Conservation (phyloP, 2,113 vertebrate genomes). For the Microtus ochrogaster region DNA sequence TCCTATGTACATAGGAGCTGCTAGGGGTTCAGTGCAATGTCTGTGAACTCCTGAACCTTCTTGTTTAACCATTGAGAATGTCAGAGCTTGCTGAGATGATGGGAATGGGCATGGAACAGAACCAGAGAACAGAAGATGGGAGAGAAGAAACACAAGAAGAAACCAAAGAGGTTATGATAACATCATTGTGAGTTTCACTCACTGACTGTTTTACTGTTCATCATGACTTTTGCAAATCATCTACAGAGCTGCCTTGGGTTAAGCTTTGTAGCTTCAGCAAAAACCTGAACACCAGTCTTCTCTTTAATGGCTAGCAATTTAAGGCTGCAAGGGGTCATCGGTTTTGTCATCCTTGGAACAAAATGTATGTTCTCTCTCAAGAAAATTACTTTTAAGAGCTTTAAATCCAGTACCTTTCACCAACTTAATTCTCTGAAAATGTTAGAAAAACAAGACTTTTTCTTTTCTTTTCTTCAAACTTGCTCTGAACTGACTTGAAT, state of each 20-base stretch:
- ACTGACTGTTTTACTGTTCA: not conserved
- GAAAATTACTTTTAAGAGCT: constrained; percentile 43
- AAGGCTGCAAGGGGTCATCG: not conserved
- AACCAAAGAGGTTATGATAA: not conserved
- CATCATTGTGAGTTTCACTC: not conserved
- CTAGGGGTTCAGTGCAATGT: not conserved
- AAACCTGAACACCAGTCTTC: not conserved
- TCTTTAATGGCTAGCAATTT: not conserved
- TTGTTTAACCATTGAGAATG: not conserved
- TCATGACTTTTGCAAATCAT: constrained; percentile 31
- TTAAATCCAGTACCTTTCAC: constrained; percentile 40
- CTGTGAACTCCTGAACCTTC: not conserved
- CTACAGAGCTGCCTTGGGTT: not conserved
- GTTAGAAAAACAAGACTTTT: constrained; percentile 54
- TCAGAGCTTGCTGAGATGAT: not conserved
- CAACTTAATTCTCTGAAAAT: constrained; percentile 60
- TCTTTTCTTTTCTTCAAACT: constrained; percentile 1
- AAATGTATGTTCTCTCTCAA: not conserved
- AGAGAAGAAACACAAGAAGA: not conserved
- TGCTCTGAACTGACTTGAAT: constrained; percentile 63
- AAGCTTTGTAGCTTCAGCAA: not conserved
- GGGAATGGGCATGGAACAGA: rapidly evolving
- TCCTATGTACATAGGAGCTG: not conserved
- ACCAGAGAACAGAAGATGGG: not conserved
- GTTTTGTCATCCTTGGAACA: not conserved